phyloP scores from a whole-genome alignment of 2,113 vertebrate species.

The Scartelaos histophorus region DNA sequence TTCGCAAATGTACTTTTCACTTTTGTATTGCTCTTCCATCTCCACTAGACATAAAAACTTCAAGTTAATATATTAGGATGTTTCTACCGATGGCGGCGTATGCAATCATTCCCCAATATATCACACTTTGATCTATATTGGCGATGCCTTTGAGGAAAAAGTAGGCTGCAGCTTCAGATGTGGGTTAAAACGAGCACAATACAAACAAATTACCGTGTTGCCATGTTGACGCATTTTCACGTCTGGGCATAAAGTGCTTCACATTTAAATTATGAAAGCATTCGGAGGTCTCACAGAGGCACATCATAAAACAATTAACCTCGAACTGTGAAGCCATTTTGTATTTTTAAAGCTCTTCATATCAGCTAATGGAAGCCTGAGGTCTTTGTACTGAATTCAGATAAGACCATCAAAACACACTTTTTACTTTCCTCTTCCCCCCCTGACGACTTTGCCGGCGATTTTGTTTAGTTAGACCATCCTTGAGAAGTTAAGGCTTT shows the following conservation, averaged over 20 bases:
- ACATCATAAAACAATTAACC: neutral
- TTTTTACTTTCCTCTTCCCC: neutral
- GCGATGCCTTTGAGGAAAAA: too few species aligned
- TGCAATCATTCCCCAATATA: too few species aligned
- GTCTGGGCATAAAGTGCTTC: neutral
- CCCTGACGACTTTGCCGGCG: neutral
- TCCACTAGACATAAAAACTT: too few species aligned
- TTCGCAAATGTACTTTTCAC: too few species aligned
- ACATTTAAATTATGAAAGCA: neutral
- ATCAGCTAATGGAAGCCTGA: neutral
- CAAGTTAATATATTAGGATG: too few species aligned
- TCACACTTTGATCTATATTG: too few species aligned
- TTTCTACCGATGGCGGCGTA: too few species aligned
- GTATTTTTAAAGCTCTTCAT: neutral
- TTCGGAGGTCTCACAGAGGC: neutral
- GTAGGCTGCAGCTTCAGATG: too few species aligned
- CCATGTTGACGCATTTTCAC: neutral
- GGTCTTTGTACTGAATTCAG: neutral
- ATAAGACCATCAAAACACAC: neutral
- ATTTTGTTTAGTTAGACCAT: neutral
- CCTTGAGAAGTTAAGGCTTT: constrained; percentile 9
- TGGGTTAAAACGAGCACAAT: too few species aligned
- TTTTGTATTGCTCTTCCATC: too few species aligned
- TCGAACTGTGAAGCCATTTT: neutral
- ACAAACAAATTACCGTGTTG: neutral